phyloP scores from a whole-genome alignment of 2,888 invertebrate species.

The Merodon equestris region DNA sequence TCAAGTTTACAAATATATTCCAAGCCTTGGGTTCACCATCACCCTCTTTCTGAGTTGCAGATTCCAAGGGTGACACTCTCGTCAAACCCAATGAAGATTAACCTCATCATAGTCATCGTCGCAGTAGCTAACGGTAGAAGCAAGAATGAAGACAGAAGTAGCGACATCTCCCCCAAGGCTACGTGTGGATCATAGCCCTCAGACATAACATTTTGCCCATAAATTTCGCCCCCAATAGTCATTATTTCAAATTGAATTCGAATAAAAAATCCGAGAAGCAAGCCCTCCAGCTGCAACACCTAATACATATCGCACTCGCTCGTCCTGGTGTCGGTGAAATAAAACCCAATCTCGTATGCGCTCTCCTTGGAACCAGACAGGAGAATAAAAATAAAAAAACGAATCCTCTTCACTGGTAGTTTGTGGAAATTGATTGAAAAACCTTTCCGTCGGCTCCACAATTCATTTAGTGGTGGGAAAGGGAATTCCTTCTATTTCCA shows the following conservation, averaged over 20 bases:
- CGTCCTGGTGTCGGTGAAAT: slow-evolving; percentile 9
- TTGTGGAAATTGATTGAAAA: slow-evolving; percentile 57
- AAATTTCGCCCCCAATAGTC: slow-evolving; percentile 36
- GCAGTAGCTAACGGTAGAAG: too few species aligned
- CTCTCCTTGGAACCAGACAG: background rate
- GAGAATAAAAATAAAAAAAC: slow-evolving; percentile 33
- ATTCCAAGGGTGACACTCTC: background rate
- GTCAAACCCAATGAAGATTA: slow-evolving; percentile 34
- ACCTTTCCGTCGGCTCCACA: slow-evolving; percentile 41
- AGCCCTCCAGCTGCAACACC: slow-evolving; percentile 31
- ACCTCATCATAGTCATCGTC: slow-evolving; percentile 52
- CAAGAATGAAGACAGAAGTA: too few species aligned
- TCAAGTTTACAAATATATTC: too few species aligned
- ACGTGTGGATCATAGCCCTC: slow-evolving; percentile 3
- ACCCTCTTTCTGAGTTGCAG: too few species aligned
- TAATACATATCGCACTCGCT: slow-evolving; percentile 38
- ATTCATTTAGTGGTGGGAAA: slow-evolving; percentile 39
- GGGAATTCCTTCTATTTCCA: background rate
- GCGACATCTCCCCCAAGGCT: slow-evolving; percentile 32
- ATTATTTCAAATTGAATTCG: slow-evolving; percentile 65
- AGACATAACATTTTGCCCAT: slow-evolving; percentile 23
- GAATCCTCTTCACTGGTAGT: slow-evolving; percentile 58
- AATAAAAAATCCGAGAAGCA: slow-evolving; percentile 46
- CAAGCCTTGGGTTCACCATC: too few species aligned
- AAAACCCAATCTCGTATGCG: slow-evolving; percentile 23